Base-by-base conservation (phyloP, 2,888 invertebrate species). In the Lepidochrysops patricia region DNA sequence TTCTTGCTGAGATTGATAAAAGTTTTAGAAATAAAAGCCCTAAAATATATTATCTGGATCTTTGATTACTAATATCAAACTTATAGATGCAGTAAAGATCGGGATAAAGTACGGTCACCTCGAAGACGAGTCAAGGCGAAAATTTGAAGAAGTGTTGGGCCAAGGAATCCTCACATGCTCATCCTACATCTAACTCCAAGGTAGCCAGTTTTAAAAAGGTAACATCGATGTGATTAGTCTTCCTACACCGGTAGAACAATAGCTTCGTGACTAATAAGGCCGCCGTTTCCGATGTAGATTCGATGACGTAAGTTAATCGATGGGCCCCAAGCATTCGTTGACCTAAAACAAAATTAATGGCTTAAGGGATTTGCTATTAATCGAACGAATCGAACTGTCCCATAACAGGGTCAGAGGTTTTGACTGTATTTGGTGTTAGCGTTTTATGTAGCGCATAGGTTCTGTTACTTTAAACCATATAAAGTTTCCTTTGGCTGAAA, bases 251-350 rank as follows among this genome's bases (percentile, higher is more conserved):
- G 26, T 27, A 5, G 7, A 52, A 52, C 52, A 52, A 52, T 52
- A 13, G 26, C 52, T 7, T 7, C 5, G 52, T 52, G 52, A 52
- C 26, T 52, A 52, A 52, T 52, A 52, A 52, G 52, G 52, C 26
- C 52, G 6, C 52, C 26, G 52, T 52, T 52, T 52, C 52, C 52
- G 52, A 52, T 52, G 52, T n/a, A 52, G 27, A 52, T 52, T 52
- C 23, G 52, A 52, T 52, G 52, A 52, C 52, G 52, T 52, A 52
- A 52, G 13, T n/a, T n/a, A 13, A 52, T 26, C 52, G 52, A 52
- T 26, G 52, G 13, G 26, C 26, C 25, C 5, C 52, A 13, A 52
- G 52, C 2, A 27, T 52, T 52, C 52, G 52, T 52, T 52, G 52
- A 52, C 52, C 27, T 52, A 26, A 52, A 26, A 52, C 27, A 13